Conservation (phyloP, 2,113 vertebrate genomes). For the Alexandromys fortis region DNA sequence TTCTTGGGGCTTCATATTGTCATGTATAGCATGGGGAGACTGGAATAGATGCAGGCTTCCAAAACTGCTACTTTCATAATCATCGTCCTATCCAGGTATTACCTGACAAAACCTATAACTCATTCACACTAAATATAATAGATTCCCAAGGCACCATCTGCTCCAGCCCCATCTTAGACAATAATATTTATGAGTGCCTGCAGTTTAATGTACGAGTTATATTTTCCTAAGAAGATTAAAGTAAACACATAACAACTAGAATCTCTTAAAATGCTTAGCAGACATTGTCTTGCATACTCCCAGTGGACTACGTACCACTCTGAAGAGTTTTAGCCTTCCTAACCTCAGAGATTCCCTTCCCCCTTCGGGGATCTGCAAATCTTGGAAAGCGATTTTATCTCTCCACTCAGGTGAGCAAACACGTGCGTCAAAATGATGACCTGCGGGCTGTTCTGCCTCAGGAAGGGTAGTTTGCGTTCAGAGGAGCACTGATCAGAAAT, state of each 20-base stretch:
- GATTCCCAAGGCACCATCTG: constrained; percentile 13
- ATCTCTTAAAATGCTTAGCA: constrained; percentile 32
- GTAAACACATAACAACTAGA: constrained; percentile 46
- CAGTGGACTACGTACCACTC: neutral
- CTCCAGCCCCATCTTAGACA: neutral
- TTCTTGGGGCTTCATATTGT: neutral
- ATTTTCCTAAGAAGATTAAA: constrained; percentile 39
- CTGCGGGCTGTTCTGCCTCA: neutral
- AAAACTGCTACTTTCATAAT: neutral
- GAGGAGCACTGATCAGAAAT: neutral
- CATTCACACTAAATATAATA: neutral
- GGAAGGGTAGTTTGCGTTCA: neutral
- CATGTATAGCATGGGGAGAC: neutral
- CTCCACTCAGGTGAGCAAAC: constrained; percentile 38
- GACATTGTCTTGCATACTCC: neutral
- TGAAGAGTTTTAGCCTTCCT: constrained; percentile 29
- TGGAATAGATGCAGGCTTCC: neutral
- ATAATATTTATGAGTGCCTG: constrained; percentile 24
- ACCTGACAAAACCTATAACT: constrained; percentile 4
- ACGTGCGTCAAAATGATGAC: neutral
- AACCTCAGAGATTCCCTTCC: constrained; percentile 26
- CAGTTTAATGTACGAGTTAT: neutral
- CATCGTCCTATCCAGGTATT: neutral
- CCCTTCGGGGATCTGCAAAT: neutral
- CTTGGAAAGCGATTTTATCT: neutral